A percentile compares a stretch with the other conserved stretches of the same genome.
phyloP scores from a whole-genome alignment of 2,113 vertebrate species.

The Tachuris rubrigastra region DNA sequence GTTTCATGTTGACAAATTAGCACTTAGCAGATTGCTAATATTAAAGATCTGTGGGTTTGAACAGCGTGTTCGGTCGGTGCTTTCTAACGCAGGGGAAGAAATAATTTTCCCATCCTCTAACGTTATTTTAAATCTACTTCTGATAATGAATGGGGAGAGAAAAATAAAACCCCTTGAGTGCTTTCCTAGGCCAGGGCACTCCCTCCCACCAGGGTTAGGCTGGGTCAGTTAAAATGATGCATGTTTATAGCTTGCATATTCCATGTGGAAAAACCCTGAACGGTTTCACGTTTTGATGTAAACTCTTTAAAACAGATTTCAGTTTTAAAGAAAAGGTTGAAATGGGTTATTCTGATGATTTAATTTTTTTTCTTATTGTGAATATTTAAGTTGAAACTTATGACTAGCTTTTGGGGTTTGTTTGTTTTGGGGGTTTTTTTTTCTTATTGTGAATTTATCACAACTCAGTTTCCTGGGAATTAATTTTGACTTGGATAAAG shows the following conservation, averaged over 20 bases:
- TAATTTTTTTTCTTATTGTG: neutral
- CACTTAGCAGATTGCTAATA: slow-evolving; percentile 11
- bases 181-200: neutral
- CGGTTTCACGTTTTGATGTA: accelerated
- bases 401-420: too few relatives aligned
- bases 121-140: neutral
- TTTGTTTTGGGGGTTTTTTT: too few relatives aligned
- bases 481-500: neutral
- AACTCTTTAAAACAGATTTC: neutral
- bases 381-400: too few relatives aligned
- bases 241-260: neutral
- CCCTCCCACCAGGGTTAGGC: neutral
- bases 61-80: neutral
- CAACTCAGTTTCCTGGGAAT: neutral
- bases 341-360: neutral
- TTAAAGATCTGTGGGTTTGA: neutral
- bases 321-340: neutral
- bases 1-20: slow-evolving; percentile 33
- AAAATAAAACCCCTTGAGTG: neutral
- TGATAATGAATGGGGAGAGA: neutral
- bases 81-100: neutral
- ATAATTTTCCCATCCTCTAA: neutral
- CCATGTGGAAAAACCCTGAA: neutral
- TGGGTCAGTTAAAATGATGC: neutral
- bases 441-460: neutral